Evolutionary conservation across 2,113 vertebrate species (phyloP).

Genomic region (Oxyruncus cristatus): DNA sequence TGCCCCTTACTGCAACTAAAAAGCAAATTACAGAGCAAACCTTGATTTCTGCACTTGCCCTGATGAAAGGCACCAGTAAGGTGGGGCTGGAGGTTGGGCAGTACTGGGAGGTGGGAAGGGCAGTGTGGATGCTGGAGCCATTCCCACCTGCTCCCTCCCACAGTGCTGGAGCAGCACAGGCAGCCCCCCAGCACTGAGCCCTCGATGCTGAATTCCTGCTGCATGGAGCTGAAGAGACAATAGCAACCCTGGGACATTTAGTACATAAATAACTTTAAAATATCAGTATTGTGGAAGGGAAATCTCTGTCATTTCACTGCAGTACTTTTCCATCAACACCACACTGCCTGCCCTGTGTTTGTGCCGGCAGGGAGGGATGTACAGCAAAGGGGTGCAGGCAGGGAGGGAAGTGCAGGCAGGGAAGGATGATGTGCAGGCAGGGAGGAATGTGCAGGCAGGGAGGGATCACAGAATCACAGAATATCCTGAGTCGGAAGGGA

Average conservation of each 20-base stretch:
- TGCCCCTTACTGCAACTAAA: neutral
- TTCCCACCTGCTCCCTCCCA: fast-evolving
- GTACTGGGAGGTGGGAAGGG: neutral
- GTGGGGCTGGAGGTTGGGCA: neutral
- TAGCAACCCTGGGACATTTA: neutral
- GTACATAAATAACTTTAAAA: slow-evolving; percentile 1
- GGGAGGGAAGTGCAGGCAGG: neutral
- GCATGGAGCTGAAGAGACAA: neutral
- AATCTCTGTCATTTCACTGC: neutral
- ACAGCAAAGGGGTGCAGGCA: neutral
- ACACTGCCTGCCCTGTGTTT: fast-evolving
- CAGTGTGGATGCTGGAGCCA: fast-evolving
- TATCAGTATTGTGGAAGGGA: neutral
- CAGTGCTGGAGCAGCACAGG: fast-evolving
- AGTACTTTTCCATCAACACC: neutral
- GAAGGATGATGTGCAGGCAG: neutral
- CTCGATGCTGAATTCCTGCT: neutral
- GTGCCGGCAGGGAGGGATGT: neutral
- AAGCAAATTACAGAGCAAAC: neutral
- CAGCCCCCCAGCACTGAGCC: neutral
- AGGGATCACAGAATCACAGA: neutral
- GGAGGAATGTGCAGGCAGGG: neutral
- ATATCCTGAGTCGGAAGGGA: neutral
- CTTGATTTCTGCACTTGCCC: neutral
- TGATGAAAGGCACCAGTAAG: neutral